Evolutionary conservation across 2,113 vertebrate species (phyloP).

Genomic region (Tiliqua scincoides): DNA sequence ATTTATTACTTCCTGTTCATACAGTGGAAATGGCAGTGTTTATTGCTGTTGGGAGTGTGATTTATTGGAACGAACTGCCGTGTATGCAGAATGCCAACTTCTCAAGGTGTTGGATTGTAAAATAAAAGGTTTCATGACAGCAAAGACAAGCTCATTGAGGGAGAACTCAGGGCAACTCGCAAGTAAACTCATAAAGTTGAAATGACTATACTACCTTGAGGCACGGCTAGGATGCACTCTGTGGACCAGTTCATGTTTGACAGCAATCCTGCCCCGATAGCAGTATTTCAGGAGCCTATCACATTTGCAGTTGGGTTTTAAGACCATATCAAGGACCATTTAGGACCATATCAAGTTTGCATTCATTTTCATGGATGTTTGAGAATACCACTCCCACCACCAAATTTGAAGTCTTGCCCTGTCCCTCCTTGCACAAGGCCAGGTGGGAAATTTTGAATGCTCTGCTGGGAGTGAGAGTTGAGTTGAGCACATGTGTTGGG

Average conservation of each 20-base stretch:
- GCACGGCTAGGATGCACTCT: not conserved
- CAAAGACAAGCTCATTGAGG: constrained; percentile 21
- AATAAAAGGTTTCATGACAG: constrained; percentile 51
- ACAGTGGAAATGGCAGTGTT: constrained; percentile 48
- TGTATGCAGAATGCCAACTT: constrained; percentile 43
- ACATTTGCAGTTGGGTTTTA: no score
- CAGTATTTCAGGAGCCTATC: not conserved
- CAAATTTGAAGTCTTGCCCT: no score
- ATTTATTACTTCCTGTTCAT: constrained; percentile 55
- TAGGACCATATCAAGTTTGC: not conserved
- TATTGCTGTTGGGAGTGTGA: constrained; percentile 51
- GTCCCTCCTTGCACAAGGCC: no score
- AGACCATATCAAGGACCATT: no score
- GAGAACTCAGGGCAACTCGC: not conserved
- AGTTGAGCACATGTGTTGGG: no score
- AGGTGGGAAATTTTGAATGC: no score
- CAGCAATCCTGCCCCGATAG: not conserved
- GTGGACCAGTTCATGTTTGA: not conserved
- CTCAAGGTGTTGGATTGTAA: constrained; percentile 37
- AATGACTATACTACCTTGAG: constrained; percentile 43
- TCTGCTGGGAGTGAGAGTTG: no score
- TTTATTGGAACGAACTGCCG: constrained; percentile 46
- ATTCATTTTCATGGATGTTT: not conserved
- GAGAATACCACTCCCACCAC: not conserved
- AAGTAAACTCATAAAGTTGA: constrained; percentile 9